Evolutionary conservation across 1,140 invertebrate species (phyloP).

Genomic region (Mesaphorura yosii): DNA sequence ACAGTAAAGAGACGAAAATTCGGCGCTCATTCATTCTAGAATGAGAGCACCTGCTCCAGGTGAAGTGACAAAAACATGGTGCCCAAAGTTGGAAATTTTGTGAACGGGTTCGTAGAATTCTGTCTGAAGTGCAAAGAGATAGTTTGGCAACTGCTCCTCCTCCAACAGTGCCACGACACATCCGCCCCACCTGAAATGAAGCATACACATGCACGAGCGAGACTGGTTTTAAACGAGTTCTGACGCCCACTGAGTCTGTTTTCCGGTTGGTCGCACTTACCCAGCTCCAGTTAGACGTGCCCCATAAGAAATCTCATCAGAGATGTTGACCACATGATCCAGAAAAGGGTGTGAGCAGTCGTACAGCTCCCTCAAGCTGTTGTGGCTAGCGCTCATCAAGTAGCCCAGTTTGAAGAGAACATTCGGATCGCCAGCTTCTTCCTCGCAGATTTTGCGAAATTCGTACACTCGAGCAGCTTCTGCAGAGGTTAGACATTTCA

Average conservation of each 20-base stretch:
- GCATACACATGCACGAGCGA: not conserved
- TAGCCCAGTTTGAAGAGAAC: constrained; percentile 54
- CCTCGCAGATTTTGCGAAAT: constrained; percentile 60
- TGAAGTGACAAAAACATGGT: constrained; percentile 48
- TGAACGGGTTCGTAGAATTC: constrained; percentile 52
- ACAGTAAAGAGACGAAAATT: too few relatives aligned
- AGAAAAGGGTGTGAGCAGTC: constrained; percentile 87
- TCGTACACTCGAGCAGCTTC: constrained; percentile 68
- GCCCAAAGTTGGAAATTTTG: constrained; percentile 35
- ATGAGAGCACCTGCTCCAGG: constrained; percentile 46
- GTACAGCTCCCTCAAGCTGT: constrained; percentile 70
- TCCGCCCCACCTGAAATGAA: constrained; percentile 73
- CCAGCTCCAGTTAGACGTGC: constrained; percentile 87
- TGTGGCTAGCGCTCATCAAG: constrained; percentile 82
- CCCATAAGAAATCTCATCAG: constrained; percentile 58
- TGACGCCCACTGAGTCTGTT: too few relatives aligned
- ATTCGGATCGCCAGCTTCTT: constrained; percentile 40
- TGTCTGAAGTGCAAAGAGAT: constrained; percentile 56
- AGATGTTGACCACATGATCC: constrained; percentile 68
- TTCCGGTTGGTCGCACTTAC: constrained; percentile 41
- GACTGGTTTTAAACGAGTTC: too few relatives aligned
- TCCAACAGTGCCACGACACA: constrained; percentile 77
- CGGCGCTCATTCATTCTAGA: too few relatives aligned
- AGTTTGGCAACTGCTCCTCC: constrained; percentile 36
- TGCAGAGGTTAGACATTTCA: constrained; percentile 33